Percentiles rank a stretch among this genome's conserved stretches.
Conservation (phyloP, 2,113 vertebrate genomes). For the Periophthalmus modestus region DNA sequence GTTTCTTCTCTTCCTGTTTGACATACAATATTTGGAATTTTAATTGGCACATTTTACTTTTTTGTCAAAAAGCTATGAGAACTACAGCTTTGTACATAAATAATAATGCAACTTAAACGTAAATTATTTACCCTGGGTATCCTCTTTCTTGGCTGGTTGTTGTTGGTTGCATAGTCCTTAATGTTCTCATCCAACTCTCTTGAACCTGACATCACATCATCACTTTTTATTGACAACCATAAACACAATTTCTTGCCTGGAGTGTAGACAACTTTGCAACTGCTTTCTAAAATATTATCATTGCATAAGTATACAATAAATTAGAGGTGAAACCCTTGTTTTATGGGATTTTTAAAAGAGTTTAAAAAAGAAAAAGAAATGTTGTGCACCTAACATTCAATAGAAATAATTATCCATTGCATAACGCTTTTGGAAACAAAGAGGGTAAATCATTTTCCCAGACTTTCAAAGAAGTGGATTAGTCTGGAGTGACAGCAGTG, state of each 20-base stretch:
- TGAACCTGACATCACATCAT: slow-evolving; percentile 54
- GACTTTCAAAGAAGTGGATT: slow-evolving; percentile 7
- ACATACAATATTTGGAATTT: not conserved
- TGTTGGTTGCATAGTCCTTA: slow-evolving; percentile 71
- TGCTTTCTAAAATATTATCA: not conserved
- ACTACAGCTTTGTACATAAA: not conserved
- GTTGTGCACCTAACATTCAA: not conserved
- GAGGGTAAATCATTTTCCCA: not conserved
- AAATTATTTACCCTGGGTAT: slow-evolving; percentile 84
- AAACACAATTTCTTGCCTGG: not conserved
- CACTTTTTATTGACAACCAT: not conserved
- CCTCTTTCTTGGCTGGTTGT: slow-evolving; percentile 85
- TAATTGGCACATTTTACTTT: not conserved
- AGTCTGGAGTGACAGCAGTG: not conserved
- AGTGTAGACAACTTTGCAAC: not conserved
- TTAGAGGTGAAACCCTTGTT: not conserved
- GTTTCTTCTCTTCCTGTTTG: slow-evolving; percentile 82
- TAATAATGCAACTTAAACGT: not conserved
- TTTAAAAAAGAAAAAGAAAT: not conserved
- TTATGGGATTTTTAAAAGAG: not conserved
- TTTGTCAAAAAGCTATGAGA: not conserved
- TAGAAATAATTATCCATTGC: not conserved
- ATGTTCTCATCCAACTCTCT: slow-evolving; percentile 79
- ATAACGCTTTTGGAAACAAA: not conserved
- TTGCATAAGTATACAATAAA: not conserved